A percentile compares a stretch with the other conserved stretches of the same genome.
These are phyloP conservation scores for Ibidorhyncha struthersii DNA, from an alignment of 2,113 vertebrate species.

Conservation along the genomic window DNA sequence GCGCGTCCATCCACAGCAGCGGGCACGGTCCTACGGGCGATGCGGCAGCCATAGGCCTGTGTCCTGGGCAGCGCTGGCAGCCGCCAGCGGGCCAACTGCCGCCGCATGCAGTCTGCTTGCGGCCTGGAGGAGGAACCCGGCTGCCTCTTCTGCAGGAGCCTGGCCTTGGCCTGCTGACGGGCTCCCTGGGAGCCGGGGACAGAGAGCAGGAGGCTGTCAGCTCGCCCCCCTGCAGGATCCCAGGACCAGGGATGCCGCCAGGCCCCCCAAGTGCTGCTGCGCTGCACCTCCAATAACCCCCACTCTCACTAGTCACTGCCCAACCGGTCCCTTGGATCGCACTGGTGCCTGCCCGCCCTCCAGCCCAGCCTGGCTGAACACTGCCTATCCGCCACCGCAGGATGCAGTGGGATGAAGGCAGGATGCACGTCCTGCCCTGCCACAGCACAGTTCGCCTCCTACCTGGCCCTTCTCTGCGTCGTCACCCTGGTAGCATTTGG, in stretches of 20 bases:
- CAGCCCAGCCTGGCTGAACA: background rate
- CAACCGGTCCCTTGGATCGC: background rate
- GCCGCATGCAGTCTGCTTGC: background rate
- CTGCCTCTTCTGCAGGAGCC: background rate
- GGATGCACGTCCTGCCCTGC: background rate
- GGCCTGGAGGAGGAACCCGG: background rate
- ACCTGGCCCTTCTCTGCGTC: conserved; percentile 82
- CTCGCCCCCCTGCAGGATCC: background rate
- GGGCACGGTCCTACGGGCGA: background rate
- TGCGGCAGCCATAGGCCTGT: background rate
- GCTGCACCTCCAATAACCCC: rapidly evolving
- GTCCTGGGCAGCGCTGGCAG: background rate
- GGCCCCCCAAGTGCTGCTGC: rapidly evolving
- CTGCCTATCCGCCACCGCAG: too few relatives aligned
- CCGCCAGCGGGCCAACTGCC: background rate
- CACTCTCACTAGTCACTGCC: background rate
- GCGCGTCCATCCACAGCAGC: background rate
- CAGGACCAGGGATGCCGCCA: background rate
- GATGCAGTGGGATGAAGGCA: background rate
- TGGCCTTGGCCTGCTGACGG: background rate
- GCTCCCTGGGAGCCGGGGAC: background rate
- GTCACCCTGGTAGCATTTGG: conserved; percentile 89
- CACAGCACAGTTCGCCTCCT: background rate
- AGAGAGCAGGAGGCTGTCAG: conserved; percentile 8
- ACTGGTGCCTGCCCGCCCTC: background rate